Evolutionary conservation across 2,888 invertebrate genomes (phyloP).

Genomic region (Standfussiana lucernea): DNA sequence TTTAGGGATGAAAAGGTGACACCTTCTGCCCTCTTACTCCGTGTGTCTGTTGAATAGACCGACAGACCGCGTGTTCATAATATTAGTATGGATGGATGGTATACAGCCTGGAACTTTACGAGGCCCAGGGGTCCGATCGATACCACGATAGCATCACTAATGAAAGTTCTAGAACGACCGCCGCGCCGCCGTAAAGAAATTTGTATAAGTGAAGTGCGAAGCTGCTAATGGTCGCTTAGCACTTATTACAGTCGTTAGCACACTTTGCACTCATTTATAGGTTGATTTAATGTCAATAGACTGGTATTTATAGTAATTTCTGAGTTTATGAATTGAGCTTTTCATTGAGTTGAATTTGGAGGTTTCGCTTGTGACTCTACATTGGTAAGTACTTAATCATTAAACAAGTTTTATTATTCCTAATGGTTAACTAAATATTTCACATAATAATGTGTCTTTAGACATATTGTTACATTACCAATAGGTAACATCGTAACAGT

Average conservation of each 20-base stretch:
- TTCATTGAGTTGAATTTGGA: neutral
- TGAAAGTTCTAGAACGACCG: conserved; percentile 25
- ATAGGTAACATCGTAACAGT: neutral
- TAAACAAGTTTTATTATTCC: no score
- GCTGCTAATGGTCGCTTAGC: conserved; percentile 13
- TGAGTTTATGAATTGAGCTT: neutral
- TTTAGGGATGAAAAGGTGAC: neutral
- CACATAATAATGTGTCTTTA: no score
- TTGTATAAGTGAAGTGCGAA: conserved; percentile 3
- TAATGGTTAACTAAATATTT: no score
- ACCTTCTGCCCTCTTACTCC: neutral
- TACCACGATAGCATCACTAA: neutral
- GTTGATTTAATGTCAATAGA: conserved; percentile 4
- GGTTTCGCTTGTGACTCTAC: neutral
- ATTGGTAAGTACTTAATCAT: no score
- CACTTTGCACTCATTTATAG: conserved; percentile 17
- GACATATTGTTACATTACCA: no score
- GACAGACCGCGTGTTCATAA: neutral
- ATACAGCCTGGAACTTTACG: neutral
- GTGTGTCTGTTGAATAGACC: neutral
- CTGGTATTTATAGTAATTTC: conserved; percentile 5
- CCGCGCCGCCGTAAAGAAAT: neutral
- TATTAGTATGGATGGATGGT: neutral
- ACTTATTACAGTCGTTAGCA: conserved; percentile 38
- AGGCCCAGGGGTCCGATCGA: neutral